Evolutionary conservation across 2,113 vertebrate genomes (phyloP).

Genomic region (Girardinichthys multiradiatus): DNA sequence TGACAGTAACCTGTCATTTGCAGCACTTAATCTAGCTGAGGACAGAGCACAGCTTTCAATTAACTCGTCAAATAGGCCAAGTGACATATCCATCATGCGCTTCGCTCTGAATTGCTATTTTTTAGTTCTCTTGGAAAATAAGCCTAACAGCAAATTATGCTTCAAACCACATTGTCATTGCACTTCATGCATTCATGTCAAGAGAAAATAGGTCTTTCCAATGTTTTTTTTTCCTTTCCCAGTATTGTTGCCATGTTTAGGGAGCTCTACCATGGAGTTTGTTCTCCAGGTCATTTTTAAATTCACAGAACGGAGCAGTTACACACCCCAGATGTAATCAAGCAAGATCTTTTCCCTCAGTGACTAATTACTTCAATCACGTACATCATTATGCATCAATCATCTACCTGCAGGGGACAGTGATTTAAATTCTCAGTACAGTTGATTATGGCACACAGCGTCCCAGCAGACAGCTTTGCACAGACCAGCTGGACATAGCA

Average conservation of each 20-base stretch:
- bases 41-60: conserved; percentile 72
- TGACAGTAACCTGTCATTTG: conserved; percentile 72
- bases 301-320: neutral
- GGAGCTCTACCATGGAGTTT: neutral
- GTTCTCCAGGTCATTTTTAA: neutral
- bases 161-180: conserved; percentile 10
- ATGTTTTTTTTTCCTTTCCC: neutral
- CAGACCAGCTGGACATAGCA: conserved; percentile 19
- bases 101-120: conserved; percentile 1
- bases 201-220: neutral
- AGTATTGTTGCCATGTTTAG: neutral
- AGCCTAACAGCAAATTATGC: conserved; percentile 37
- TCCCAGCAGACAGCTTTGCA: conserved; percentile 12
- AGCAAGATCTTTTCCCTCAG: conserved; percentile 17
- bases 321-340: conserved; percentile 21
- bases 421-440: conserved; percentile 31
- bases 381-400: conserved; percentile 23
- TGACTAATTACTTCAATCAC: conserved; percentile 28
- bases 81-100: conserved; percentile 59
- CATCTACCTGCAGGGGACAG: conserved; percentile 40
- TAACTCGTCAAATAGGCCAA: conserved; percentile 70
- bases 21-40: conserved; percentile 64
- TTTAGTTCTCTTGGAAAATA: neutral
- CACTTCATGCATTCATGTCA: conserved; percentile 11
- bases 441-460: conserved; percentile 37